Base-by-base conservation (phyloP, 2,797 vertebrate genomes). In the Macrochelys suwanniensis region DNA sequence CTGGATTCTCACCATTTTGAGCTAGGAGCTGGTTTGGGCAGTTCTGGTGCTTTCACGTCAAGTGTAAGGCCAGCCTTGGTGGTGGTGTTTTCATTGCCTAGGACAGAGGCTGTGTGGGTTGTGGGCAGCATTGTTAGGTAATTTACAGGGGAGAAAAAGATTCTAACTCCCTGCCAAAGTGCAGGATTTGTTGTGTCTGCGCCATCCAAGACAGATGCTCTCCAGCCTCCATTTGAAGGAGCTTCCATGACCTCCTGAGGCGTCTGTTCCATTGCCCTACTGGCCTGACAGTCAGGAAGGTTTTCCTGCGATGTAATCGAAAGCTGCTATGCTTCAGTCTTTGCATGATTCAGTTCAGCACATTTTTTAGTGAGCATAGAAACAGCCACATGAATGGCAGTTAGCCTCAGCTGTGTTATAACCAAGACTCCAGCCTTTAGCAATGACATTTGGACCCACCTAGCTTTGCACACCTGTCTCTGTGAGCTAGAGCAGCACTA, bases 371-470 rank as follows among this genome's bases (percentile, higher is more conserved):
- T 33, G 59, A 61, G 59, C 59, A 16, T 7, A 61, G 33, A 61
- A 33, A 16, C 59, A 68, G 59, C 31, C 59, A 7, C 12, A 15
- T 33, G 13, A 37, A 37, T 8, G 33, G 16, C 61, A 68, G 15
- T 9, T 19, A n/a, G 33, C 16, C 86, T 94, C 56, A 76, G n/a
- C 82, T 95, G 86, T 78, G 74, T 91, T 85, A 74, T 94, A 94
- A 93, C 93, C 59, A 88, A 85, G 84, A 31, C 28, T 54, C 84
- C 95, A 89, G 91, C 94, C 82, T 96, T 96, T 74, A 89, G 77
- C 90, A 56, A 90, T 95, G 95, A 82, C 94, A 88, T 95, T 95
- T 86, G 93, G 92, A 84, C 90, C 86, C 82, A 91, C 84, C 68
- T 83, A 93, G 84, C 81, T 92, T 92, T 91, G 93, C 93, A 93